Evolutionary conservation across 1,140 invertebrate species (phyloP), one percentile per base, ranked within the genome.

Genomic region (Drosophila mayri): DNA sequence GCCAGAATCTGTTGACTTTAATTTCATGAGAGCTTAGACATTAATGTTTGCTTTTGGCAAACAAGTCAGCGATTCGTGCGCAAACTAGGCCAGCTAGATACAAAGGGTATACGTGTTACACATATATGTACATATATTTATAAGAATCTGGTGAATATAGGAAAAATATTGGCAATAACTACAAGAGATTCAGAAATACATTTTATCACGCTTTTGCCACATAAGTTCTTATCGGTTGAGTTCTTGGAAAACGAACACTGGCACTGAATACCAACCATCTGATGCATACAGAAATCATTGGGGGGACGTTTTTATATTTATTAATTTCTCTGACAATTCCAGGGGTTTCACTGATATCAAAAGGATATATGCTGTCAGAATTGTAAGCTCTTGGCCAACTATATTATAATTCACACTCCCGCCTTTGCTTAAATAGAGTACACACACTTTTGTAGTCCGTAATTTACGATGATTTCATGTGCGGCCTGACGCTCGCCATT

Each of bases 401-500:
- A 66, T 35, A 47, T 54, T 43, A 47, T 76, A 57, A 61, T 74
- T 49, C 37, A 60, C 62, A 68, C 20, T 30, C 11, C 6, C 6
- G 11, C 18, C 30, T 59, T 40, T 20, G 30, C 30, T 32, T 46
- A 38, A 54, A 60, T 61, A 14, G 14, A 41, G 49, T 54, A 64
- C 68, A 52, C 67, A 70, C 55, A 76, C 74, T 78, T 55, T 55
- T 67, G 54, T 44, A 55, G 72, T 52, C 60, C 63, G 62, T 76
- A 88, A 81, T 81, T 90, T 87, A 88, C 65, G 84, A 86, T 66
- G 66, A 80, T 64, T 86, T 85, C 66, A 78, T 85, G 70, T 68
- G 61, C 47, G 16, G 66, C 72, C 60, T 85, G 58, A 73, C 77
- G 83, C 60, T 47, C 49, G 60, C 16, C 35, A 71, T 66, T 86